Base-by-base conservation (phyloP, 2,888 invertebrate genomes). In the Drosophila lacicola region DNA sequence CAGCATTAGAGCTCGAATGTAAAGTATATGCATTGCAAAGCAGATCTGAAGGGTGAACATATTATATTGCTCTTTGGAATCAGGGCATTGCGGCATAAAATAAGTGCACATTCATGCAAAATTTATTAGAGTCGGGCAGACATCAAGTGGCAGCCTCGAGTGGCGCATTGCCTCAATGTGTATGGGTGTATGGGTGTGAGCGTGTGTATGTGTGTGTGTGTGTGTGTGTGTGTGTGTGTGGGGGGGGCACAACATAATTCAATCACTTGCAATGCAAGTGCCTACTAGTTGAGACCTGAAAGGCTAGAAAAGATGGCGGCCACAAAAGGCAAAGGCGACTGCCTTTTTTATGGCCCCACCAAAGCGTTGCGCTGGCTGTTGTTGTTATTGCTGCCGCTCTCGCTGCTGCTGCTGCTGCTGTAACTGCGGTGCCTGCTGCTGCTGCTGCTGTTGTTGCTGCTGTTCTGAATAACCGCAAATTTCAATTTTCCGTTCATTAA, bases 401-500 rank as follows among this genome's bases (percentile, higher is more conserved):
- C n/a, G 14, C 5, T 37, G 19, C 11, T 37, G 8, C 2, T 37
- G 34, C 13, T 14, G 2, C 2, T 13, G 13, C 11, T 36, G 10
- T 37, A 25, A 25, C 13, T 14, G 2, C 2, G 17, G 17, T 17
- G 17, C 17, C 17, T 13, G 13, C 11, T 36, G 10, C 11, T 63
- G 5, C 17, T 33, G 45, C 29, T 51, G 44, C n/a, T 62, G 53
- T n/a, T 63, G 37, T 42, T 57, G 46, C 44, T 54, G 53, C 44
- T 61, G 64, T 56, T 46, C 65, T 72, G 71, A 69, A 74, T 70
- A 80, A 70, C 86, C 88, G 55, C 80, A 82, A 78, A 74, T 86
- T 84, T 82, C 80, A 73, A 86, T 82, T 88, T 84, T 80, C 74
- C 75, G 70, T 80, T 86, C 80, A 80, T 86, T 83, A 83, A 88